phyloP scores from a whole-genome alignment of 2,113 vertebrate species.

The Ovibos moschatus region DNA sequence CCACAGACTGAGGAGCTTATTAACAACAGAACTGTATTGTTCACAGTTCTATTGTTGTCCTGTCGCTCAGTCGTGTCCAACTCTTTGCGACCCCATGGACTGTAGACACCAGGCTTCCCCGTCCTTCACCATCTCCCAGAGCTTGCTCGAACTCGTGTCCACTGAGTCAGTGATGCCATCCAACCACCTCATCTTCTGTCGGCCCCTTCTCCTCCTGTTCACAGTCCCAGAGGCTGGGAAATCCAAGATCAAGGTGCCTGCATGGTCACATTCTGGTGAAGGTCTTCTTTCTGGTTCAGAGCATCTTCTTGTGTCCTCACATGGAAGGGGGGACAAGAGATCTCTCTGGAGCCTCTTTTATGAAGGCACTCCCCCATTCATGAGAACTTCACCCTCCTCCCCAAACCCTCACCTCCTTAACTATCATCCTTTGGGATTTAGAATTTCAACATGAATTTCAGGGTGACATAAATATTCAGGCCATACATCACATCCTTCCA shows the following conservation, averaged over 20 bases:
- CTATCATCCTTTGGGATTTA: background rate
- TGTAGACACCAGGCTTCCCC: background rate
- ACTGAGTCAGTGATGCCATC: background rate
- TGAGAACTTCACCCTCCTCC: background rate
- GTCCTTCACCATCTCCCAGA: background rate
- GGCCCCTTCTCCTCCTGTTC: background rate
- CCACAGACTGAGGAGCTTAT: background rate
- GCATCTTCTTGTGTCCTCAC: background rate
- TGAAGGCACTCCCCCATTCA: background rate
- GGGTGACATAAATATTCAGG: background rate
- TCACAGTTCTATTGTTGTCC: background rate
- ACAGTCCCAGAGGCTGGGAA: background rate
- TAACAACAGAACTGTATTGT: background rate
- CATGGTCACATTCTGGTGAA: background rate
- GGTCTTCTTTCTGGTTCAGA: background rate
- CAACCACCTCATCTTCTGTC: background rate
- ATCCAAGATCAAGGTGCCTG: background rate
- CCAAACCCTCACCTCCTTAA: background rate
- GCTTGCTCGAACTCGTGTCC: background rate
- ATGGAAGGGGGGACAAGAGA: background rate
- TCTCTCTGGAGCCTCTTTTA: background rate
- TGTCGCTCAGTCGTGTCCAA: fast-evolving
- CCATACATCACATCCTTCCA: background rate
- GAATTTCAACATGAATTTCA: background rate
- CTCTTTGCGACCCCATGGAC: background rate